These are phyloP conservation scores for Ectemnius cavifrons DNA, from an alignment of 2,888 invertebrate species.

Conservation along the genomic window DNA sequence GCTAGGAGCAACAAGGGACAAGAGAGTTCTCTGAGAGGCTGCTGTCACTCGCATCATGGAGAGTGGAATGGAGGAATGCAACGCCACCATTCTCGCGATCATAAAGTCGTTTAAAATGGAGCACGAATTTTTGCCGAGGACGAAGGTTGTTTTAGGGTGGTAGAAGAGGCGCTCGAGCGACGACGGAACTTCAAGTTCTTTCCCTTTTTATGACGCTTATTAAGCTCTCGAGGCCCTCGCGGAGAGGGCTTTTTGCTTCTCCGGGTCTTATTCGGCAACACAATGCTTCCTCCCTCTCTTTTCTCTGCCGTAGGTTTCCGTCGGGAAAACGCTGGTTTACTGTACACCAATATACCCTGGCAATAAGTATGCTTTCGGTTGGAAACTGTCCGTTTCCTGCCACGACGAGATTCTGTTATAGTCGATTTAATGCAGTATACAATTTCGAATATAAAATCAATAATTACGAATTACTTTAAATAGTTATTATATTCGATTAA, in stretches of 20 bases:
- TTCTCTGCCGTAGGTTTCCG: background rate
- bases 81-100: conserved; percentile 43
- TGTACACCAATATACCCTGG: background rate
- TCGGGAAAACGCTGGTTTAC: background rate
- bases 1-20: no score
- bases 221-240: conserved; percentile 24
- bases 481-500: no score
- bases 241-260: conserved; percentile 30
- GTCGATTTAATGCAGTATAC: background rate
- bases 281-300: background rate
- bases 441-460: no score
- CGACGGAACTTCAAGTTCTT: conserved; percentile 19
- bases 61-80: background rate
- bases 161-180: conserved; percentile 15
- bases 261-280: conserved; percentile 13
- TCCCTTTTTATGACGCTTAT: conserved; percentile 49
- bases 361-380: conserved; percentile 2
- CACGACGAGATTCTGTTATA: background rate
- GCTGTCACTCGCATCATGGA: background rate
- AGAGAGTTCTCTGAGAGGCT: background rate
- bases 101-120: conserved; percentile 64
- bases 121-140: conserved; percentile 60
- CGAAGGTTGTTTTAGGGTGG: conserved; percentile 31
- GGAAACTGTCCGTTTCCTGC: background rate
- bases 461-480: no score